phyloP scores from a whole-genome alignment of 2,797 vertebrate genomes.

The Phrynocephalus forsythii region DNA sequence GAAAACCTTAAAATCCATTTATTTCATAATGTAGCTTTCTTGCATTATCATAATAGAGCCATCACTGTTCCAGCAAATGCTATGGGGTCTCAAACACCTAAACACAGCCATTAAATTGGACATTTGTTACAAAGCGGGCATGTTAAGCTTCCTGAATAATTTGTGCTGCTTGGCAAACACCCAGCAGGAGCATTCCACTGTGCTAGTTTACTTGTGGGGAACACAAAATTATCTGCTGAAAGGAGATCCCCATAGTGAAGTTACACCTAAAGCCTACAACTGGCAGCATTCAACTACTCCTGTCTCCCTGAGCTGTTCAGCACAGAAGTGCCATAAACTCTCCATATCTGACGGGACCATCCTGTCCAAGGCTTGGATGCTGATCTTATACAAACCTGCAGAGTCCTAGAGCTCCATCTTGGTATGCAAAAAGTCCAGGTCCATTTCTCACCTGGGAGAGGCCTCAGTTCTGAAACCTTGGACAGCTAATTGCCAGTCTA shows the following conservation, averaged over 20 bases:
- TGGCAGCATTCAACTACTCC: background rate
- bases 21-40: conserved; percentile 73
- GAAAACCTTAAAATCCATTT: conserved; percentile 75
- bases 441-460: too few species aligned
- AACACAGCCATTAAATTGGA: conserved; percentile 62
- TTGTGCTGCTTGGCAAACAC: conserved; percentile 41
- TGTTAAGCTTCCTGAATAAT: conserved; percentile 60
- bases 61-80: conserved; percentile 68
- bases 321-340: too few species aligned
- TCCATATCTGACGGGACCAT: too few species aligned
- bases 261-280: background rate
- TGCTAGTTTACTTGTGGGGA: background rate
- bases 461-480: too few species aligned
- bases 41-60: conserved; percentile 77
- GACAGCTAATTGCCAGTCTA: background rate
- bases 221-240: conserved; percentile 40
- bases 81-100: conserved; percentile 71
- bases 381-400: too few species aligned
- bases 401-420: too few species aligned
- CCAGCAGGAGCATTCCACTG: conserved; percentile 14
- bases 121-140: conserved; percentile 63
- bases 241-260: conserved; percentile 24
- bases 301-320: too few species aligned
- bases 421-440: too few species aligned
- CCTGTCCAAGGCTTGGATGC: too few species aligned